Evolutionary conservation across 2,888 invertebrate genomes (phyloP).

Genomic region (Mythimna vitellina): DNA sequence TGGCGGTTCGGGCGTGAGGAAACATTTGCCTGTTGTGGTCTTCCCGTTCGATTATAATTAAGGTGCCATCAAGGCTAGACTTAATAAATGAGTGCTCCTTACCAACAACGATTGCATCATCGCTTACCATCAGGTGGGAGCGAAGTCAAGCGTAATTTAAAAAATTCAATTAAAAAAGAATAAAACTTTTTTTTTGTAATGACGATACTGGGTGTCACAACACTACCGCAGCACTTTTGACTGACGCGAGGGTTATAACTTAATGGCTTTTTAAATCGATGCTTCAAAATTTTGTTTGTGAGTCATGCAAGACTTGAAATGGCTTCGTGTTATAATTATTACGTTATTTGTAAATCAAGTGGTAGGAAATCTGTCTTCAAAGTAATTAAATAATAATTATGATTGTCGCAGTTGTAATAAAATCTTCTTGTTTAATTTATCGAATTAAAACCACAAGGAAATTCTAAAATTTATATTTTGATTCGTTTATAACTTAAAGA

Average conservation of each 20-base stretch:
- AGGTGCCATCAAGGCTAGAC: too few relatives aligned
- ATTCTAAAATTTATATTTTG: neutral
- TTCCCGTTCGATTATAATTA: too few relatives aligned
- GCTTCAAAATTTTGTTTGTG: constrained; percentile 20
- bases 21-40: too few relatives aligned
- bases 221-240: constrained; percentile 34
- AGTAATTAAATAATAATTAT: neutral
- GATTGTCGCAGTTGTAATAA: neutral
- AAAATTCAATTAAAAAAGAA: too few relatives aligned
- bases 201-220: constrained; percentile 27
- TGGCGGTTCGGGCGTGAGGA: too few relatives aligned
- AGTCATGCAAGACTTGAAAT: constrained; percentile 20
- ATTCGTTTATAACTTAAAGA: too few relatives aligned
- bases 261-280: constrained; percentile 51
- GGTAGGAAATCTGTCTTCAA: neutral
- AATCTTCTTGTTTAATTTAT: neutral
- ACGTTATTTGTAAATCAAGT: constrained; percentile 5
- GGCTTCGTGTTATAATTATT: constrained; percentile 23
- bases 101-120: too few relatives aligned
- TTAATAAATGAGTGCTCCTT: too few relatives aligned
- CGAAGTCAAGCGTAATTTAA: too few relatives aligned
- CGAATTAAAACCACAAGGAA: neutral
- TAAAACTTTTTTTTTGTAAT: neutral
- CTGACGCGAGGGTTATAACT: constrained; percentile 34
- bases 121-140: too few relatives aligned